Percentiles rank a stretch among this genome's conserved stretches.
phyloP scores from a whole-genome alignment of 2,888 invertebrate species.

The Tenthredo livida region DNA sequence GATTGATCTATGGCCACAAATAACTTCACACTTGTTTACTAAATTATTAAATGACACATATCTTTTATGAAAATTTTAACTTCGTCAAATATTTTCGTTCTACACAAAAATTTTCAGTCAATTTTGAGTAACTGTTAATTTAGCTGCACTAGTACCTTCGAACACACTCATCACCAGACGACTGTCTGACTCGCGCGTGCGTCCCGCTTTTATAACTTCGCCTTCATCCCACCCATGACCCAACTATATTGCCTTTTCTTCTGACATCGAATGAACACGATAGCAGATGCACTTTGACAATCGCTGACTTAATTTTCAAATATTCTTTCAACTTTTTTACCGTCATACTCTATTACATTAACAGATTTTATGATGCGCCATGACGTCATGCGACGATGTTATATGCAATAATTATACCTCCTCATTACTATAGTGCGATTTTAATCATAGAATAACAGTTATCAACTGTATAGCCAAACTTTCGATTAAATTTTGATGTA shows the following conservation, averaged over 20 bases:
- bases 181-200: slow-evolving; percentile 49
- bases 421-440: background rate
- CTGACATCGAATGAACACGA: background rate
- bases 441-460: background rate
- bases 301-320: background rate
- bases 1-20: slow-evolving; percentile 21
- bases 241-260: background rate
- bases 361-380: background rate
- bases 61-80: background rate
- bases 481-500: background rate
- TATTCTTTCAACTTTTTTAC: background rate
- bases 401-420: background rate
- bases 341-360: background rate
- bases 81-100: background rate
- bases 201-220: slow-evolving; percentile 52
- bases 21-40: background rate
- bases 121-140: background rate
- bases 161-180: background rate
- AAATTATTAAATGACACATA: background rate
- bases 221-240: slow-evolving; percentile 9
- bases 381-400: background rate
- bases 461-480: background rate
- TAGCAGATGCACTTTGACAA: slow-evolving; percentile 6
- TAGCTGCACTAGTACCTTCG: background rate
- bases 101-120: background rate